Evolutionary conservation across 2,888 invertebrate genomes (phyloP), one percentile per base, ranked within the genome.

Genomic region (Andrena haemorrhoa): DNA sequence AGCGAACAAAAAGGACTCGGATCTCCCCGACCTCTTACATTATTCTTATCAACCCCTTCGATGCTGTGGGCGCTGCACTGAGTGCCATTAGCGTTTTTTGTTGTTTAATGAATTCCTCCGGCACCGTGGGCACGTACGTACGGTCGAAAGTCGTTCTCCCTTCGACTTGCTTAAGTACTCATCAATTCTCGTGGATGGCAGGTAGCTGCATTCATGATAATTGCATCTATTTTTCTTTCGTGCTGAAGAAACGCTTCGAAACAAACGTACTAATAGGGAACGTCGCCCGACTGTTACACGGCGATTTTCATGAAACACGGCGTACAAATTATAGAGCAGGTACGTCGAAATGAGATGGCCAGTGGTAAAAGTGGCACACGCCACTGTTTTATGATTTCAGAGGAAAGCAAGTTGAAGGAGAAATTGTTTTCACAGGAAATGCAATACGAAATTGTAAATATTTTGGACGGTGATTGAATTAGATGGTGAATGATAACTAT

Each of bases 1-100:
- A 56, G n/a, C 26, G 23, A 6, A 26, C 2, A 7, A 47, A 74
- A 51, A 49, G 29, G 10, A 29, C 29, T 77, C 49, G 41, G 41
- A 20, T 49, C n/a, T 35, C 20, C 29, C 20, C 35, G 65, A 23
- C 63, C 53, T 20, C 41, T 72, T 63, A 63, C 29, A 8, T 74
- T 74, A 74, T 77, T 77, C 75, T 65, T 74, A 65, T 74, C 58
- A 31, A 26, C 53, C n/a, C 64, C 64, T 64, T 64, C 73, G 73
- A 64, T 73, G 53, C 23, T 12, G 65, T 65, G 64, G 58, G 49
- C 64, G 76, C 51, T 74, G 58, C 75, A 53, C 47, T 16, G 33
- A n/a, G 64, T 20, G 64, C 75, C 49, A 77, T 77, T 74, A 77
- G n/a, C 60, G 47, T 61, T 75, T 66, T 60, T 66, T 61, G 31